Percentiles rank a stretch among this genome's conserved stretches.
These are phyloP conservation scores for Sebastes fasciatus DNA, from an alignment of 2,113 vertebrate species.

Conservation along the genomic window DNA sequence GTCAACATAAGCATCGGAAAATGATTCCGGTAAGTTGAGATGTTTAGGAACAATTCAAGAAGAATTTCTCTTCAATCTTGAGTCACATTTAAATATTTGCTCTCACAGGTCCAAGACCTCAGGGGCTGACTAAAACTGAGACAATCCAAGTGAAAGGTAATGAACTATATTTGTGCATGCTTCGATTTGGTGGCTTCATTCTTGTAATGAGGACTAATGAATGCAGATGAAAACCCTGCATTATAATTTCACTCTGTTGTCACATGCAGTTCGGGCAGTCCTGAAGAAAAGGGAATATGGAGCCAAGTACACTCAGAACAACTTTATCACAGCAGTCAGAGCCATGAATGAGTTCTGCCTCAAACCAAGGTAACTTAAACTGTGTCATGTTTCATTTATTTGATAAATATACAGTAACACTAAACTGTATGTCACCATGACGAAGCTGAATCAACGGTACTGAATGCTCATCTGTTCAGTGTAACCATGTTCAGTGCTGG, in stretches of 20 bases:
- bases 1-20: neutral
- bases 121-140: conserved; percentile 72
- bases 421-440: neutral
- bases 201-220: neutral
- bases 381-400: neutral
- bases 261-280: conserved; percentile 92
- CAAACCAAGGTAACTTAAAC: conserved; percentile 90
- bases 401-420: neutral
- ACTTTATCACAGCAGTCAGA: conserved; percentile 98
- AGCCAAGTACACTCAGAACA: conserved; percentile 96
- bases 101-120: conserved; percentile 40
- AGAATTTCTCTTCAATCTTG: neutral
- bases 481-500: neutral
- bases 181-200: neutral
- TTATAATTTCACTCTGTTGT: neutral
- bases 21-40: neutral
- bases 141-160: conserved; percentile 88
- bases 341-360: conserved; percentile 99
- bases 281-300: conserved; percentile 98
- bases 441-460: neutral
- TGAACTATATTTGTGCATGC: neutral
- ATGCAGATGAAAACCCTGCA: neutral
- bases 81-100: neutral
- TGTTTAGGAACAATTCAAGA: neutral
- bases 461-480: neutral